Base-by-base conservation (phyloP, 2,113 vertebrate species). In the Oryzias curvinotus region DNA sequence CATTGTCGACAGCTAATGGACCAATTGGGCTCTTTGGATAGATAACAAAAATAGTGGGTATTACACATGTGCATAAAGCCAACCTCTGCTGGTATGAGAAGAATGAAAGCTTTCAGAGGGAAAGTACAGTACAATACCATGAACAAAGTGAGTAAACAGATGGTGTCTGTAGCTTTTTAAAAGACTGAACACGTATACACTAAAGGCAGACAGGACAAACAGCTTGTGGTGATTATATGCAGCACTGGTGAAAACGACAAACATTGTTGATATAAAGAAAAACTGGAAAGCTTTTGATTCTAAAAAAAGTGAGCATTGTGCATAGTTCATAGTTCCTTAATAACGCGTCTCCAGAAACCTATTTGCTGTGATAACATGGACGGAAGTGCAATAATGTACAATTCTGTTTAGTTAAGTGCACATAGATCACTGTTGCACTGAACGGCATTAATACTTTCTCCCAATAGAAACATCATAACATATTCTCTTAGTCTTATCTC, bases 231-330 rank as follows among this genome's bases (percentile, higher is more conserved):
- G 83, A 89, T 67, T 85, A 82, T 83, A 88, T 83, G 84, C 23
- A 78, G 77, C 85, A 91, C 87, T 87, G 79, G 90, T 90, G 88
- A 87, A 56, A 77, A 88, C 69, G 45, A 86, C 85, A 77, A 83
- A 90, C 84, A 84, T 82, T 19, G 65, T 84, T 81, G 71, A 83
- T 70, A 82, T 62, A 84, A 81, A 72, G 72, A 77, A 53, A 73
- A 87, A 83, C 81, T 67, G 73, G 80, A 88, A 89, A 90, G 87
- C 87, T 84, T 91, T 89, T 87, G 83, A 85, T 75, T 88, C 86
- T 89, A 91, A 88, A 90, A 89, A 91, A 90, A 88, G 90, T 91
- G 89, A 91, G 83, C 89, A 79, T 92, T 93, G 91, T 93, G 92
- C 92, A 93, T 93, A 93, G 91, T 91, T 93, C 83, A 63, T 89